These are phyloP conservation scores for Agrotis ipsilon DNA, from an alignment of 2,888 invertebrate species.

Conservation along the genomic window DNA sequence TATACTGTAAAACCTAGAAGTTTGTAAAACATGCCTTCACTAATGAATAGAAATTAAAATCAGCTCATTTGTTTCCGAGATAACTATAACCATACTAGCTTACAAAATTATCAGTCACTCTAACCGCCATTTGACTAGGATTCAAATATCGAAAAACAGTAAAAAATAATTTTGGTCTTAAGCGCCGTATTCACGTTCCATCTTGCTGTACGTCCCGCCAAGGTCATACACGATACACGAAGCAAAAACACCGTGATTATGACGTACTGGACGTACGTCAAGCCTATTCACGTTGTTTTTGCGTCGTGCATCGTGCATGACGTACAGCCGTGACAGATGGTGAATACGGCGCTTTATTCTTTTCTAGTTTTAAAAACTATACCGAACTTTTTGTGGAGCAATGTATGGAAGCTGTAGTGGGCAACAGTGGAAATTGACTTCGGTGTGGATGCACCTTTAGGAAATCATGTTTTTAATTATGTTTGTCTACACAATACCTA, in stretches of 20 bases:
- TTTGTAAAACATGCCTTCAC: slow-evolving; percentile 6
- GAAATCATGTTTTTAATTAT: neutral
- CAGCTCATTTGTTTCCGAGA: slow-evolving; percentile 12
- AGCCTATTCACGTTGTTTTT: too few relatives aligned
- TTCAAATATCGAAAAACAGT: neutral
- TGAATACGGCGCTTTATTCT: too few relatives aligned
- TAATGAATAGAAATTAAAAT: neutral
- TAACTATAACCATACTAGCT: slow-evolving; percentile 21
- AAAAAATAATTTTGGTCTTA: neutral
- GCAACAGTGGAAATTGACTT: too few relatives aligned
- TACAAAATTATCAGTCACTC: slow-evolving; percentile 72
- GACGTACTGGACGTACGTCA: too few relatives aligned
- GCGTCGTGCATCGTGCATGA: too few relatives aligned
- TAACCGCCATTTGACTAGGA: slow-evolving; percentile 75
- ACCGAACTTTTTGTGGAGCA: neutral
- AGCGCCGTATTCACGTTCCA: too few relatives aligned
- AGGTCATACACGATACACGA: too few relatives aligned
- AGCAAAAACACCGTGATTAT: too few relatives aligned
- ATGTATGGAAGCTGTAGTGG: neutral
- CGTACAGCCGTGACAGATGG: too few relatives aligned
- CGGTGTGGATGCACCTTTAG: neutral
- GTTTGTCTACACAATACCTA: neutral
- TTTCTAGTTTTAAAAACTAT: neutral
- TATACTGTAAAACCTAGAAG: too few relatives aligned
- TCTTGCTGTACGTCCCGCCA: too few relatives aligned